Evolutionary conservation across 2,888 invertebrate species (phyloP).

Genomic region (Odontothrips loti): DNA sequence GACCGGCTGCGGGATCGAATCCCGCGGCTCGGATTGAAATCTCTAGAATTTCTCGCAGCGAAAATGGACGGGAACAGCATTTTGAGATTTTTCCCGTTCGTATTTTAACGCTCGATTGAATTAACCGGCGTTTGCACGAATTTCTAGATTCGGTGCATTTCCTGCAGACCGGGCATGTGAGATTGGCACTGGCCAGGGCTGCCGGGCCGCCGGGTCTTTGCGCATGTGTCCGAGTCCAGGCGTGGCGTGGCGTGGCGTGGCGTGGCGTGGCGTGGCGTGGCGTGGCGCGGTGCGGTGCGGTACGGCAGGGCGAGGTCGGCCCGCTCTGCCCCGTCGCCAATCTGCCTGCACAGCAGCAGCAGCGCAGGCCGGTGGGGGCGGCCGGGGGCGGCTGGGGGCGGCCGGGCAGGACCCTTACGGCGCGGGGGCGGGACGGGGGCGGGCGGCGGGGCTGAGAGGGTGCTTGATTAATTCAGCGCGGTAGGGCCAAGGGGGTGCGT

Average conservation of each 20-base stretch:
- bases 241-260: too few relatives aligned
- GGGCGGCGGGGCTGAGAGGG: constrained; percentile 28
- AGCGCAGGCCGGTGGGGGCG: background rate
- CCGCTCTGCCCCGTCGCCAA: constrained; percentile 1
- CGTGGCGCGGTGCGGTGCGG: background rate
- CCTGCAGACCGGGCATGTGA: too few relatives aligned
- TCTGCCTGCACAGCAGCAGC: constrained; percentile 3
- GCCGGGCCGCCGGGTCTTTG: background rate
- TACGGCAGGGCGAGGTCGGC: background rate
- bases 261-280: background rate
- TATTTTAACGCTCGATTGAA: too few relatives aligned
- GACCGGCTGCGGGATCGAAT: too few relatives aligned
- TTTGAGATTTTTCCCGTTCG: too few relatives aligned
- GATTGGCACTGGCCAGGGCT: too few relatives aligned
- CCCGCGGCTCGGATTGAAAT: too few relatives aligned
- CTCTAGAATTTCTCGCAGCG: too few relatives aligned
- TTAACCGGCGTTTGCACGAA: too few relatives aligned
- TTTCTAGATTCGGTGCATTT: too few relatives aligned
- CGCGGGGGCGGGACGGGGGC: constrained; percentile 26
- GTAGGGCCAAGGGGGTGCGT: constrained; percentile 6
- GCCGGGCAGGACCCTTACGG: background rate
- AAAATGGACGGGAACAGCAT: too few relatives aligned
- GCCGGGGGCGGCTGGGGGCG: background rate
- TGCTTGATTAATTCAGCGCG: constrained; percentile 24
- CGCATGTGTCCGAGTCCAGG: background rate